These are phyloP conservation scores for Nesoenas mayeri DNA, from an alignment of 2,113 vertebrate genomes.

Conservation along the genomic window DNA sequence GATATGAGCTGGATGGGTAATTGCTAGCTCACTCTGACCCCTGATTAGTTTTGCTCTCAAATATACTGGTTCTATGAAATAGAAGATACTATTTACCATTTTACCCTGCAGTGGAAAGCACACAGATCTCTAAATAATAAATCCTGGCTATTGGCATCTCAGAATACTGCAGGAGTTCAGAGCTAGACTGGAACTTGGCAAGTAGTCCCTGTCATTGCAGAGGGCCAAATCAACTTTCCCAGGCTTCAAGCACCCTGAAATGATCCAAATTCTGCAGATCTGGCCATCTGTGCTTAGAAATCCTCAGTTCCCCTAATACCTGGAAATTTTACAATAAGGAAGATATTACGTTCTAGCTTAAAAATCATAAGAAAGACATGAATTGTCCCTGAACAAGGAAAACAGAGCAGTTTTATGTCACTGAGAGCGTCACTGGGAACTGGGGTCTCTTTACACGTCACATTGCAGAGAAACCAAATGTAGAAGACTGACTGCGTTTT, in stretches of 20 bases:
- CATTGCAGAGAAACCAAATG: not conserved
- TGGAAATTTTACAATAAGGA: slow-evolving; percentile 59
- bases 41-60: not conserved
- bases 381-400: not conserved
- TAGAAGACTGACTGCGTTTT: not conserved
- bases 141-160: slow-evolving; percentile 47
- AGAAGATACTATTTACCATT: not conserved
- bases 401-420: not conserved
- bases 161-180: slow-evolving; percentile 54
- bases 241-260: slow-evolving; percentile 59
- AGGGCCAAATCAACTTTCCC: slow-evolving; percentile 68
- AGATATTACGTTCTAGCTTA: slow-evolving; percentile 1
- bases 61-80: not conserved
- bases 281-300: slow-evolving; percentile 68
- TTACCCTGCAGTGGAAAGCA: slow-evolving; percentile 30
- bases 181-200: slow-evolving; percentile 65
- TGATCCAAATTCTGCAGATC: slow-evolving; percentile 59
- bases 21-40: not conserved
- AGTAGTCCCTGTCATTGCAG: slow-evolving; percentile 43
- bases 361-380: not conserved
- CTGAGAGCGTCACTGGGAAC: not conserved
- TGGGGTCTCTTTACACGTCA: not conserved
- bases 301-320: slow-evolving; percentile 50
- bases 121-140: slow-evolving; percentile 58
- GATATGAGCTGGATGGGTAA: not conserved